Evolutionary conservation across 2,797 vertebrate species (phyloP).

Genomic region (Scyliorhinus canicula): DNA sequence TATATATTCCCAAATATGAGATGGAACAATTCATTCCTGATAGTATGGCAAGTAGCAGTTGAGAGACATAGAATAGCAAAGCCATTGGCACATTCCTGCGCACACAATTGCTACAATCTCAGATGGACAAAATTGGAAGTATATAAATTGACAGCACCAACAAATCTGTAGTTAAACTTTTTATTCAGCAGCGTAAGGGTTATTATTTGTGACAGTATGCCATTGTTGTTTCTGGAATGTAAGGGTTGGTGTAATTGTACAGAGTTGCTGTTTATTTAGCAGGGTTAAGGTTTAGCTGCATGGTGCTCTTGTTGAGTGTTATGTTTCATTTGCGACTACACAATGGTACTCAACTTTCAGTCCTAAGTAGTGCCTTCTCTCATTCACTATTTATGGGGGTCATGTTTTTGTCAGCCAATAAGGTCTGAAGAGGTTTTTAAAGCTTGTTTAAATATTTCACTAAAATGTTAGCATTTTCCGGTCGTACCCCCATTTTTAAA

Average conservation of each 20-base stretch:
- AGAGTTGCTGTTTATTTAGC: slow-evolving; percentile 17
- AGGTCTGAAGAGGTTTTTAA: not conserved
- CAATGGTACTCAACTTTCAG: slow-evolving; percentile 25
- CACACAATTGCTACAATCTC: not conserved
- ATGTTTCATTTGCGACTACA: not conserved
- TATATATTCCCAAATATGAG: not conserved
- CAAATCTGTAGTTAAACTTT: not conserved
- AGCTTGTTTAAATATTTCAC: slow-evolving; percentile 20
- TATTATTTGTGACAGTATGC: not conserved
- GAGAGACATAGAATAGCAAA: not conserved
- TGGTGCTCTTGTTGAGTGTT: slow-evolving; percentile 24
- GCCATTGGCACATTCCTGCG: not conserved
- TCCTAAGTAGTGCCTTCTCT: slow-evolving; percentile 1
- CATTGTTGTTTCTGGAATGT: slow-evolving; percentile 7
- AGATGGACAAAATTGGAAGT: not conserved
- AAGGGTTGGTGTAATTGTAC: not conserved
- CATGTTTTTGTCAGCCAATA: not conserved
- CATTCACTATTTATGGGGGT: slow-evolving; percentile 8
- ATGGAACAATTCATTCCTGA: not conserved
- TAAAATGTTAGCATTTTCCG: not conserved
- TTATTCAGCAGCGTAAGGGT: not conserved
- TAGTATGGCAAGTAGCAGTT: not conserved
- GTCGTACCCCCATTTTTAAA: not conserved
- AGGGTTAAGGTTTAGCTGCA: slow-evolving; percentile 23
- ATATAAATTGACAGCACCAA: not conserved